Percentiles rank a stretch among this genome's conserved stretches.
Evolutionary conservation across 2,797 vertebrate species (phyloP).

Genomic region (Micromesistius poutassou): DNA sequence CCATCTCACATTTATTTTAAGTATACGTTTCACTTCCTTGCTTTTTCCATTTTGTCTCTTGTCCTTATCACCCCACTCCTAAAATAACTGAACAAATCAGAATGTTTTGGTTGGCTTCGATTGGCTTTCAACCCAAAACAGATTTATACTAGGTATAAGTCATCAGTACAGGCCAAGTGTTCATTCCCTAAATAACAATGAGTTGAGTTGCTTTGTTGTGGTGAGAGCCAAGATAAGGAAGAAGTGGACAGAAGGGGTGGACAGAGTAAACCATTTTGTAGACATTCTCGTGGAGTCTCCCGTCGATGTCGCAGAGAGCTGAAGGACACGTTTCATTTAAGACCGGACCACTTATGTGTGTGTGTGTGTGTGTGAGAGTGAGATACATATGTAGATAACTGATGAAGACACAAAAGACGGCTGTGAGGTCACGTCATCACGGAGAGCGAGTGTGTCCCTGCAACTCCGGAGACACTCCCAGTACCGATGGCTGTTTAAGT

Average conservation of each 20-base stretch:
- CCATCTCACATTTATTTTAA: background rate
- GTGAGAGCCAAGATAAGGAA: background rate
- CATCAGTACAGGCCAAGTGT: background rate
- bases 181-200: background rate
- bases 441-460: background rate
- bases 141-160: background rate
- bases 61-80: background rate
- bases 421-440: background rate
- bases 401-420: background rate
- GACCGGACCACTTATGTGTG: background rate
- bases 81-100: background rate
- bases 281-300: too few species aligned
- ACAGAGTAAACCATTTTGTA: background rate
- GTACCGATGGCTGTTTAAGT: slow-evolving; percentile 47
- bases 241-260: background rate
- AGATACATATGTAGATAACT: background rate
- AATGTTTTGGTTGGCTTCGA: slow-evolving; percentile 12
- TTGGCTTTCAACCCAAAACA: background rate
- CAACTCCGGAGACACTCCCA: slow-evolving; percentile 35
- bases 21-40: background rate
- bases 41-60: background rate
- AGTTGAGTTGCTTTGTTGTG: background rate
- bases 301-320: too few species aligned
- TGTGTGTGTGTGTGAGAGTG: slow-evolving; percentile 35
- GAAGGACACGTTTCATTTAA: too few species aligned